Evolutionary conservation across 2,113 vertebrate genomes (phyloP).

Genomic region (Agapornis roseicollis): DNA sequence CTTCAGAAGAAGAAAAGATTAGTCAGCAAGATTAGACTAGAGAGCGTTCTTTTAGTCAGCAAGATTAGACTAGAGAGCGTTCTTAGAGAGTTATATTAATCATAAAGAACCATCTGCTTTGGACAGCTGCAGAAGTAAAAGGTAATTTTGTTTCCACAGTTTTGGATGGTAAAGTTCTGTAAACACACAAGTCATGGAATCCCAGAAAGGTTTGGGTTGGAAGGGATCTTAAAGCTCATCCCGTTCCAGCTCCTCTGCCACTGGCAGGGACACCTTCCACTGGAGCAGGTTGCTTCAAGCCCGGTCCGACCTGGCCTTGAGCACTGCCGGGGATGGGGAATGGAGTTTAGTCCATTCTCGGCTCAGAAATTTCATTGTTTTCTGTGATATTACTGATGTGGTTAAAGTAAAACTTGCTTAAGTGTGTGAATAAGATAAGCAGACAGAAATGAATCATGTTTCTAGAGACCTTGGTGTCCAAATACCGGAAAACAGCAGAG

Average conservation of each 20-base stretch:
- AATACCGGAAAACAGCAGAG: background rate
- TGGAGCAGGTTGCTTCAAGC: background rate
- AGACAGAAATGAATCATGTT: background rate
- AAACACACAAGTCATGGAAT: background rate
- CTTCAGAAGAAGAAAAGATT: conserved; percentile 38
- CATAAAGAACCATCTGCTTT: background rate
- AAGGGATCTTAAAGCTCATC: background rate
- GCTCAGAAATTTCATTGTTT: background rate
- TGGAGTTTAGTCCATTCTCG: background rate
- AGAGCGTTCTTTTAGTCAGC: background rate
- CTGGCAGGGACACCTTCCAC: background rate
- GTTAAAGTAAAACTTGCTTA: background rate
- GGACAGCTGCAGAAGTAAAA: background rate
- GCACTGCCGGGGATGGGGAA: background rate
- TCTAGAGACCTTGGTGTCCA: background rate
- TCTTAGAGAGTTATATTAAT: background rate
- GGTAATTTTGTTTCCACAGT: background rate
- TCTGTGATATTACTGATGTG: background rate
- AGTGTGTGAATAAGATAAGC: background rate
- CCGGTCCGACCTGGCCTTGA: background rate
- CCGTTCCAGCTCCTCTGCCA: background rate
- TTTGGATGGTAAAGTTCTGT: background rate
- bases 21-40: background rate
- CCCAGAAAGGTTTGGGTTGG: background rate
- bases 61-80: conserved; percentile 21